Percentiles rank a stretch among this genome's conserved stretches.
phyloP scores from a whole-genome alignment of 2,888 invertebrate species.

The Drosophila phalerata region DNA sequence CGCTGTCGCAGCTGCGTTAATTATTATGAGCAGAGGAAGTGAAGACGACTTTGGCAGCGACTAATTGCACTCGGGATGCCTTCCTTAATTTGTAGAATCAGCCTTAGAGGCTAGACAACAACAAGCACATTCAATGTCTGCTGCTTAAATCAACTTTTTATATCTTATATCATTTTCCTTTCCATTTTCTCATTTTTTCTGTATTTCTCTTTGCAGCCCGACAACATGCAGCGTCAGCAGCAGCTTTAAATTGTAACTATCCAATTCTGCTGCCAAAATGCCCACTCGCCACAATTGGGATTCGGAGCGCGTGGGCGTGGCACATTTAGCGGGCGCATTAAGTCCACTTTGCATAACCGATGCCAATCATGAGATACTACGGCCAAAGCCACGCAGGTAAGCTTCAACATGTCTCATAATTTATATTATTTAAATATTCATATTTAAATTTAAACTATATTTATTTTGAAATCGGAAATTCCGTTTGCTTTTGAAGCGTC shows the following conservation, averaged over 20 bases:
- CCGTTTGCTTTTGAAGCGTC: too few species aligned
- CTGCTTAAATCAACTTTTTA: slow-evolving; percentile 29
- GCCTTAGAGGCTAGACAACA: slow-evolving; percentile 38
- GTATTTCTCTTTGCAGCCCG: slow-evolving; percentile 26
- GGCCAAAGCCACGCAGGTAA: slow-evolving; percentile 94
- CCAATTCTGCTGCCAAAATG: slow-evolving; percentile 56
- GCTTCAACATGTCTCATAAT: slow-evolving; percentile 18
- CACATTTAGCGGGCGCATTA: slow-evolving; percentile 88
- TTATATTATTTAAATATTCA: too few species aligned
- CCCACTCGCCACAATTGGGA: slow-evolving; percentile 85
- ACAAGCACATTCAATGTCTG: slow-evolving; percentile 33
- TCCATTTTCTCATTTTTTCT: neutral
- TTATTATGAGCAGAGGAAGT: slow-evolving; percentile 81
- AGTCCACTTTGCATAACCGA: slow-evolving; percentile 89
- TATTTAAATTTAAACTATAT: neutral
- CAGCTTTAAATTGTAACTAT: slow-evolving; percentile 23
- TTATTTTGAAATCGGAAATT: neutral
- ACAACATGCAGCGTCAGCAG: slow-evolving; percentile 46
- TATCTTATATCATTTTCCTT: slow-evolving; percentile 19
- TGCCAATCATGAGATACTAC: slow-evolving; percentile 93
- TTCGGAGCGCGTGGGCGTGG: slow-evolving; percentile 86
- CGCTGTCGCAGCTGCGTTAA: slow-evolving; percentile 63
- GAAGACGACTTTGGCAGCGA: slow-evolving; percentile 57
- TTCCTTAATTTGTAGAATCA: slow-evolving; percentile 54
- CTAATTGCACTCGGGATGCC: slow-evolving; percentile 70